Conservation (phyloP, 2,113 vertebrate species). For the Hemichromis elongatus region DNA sequence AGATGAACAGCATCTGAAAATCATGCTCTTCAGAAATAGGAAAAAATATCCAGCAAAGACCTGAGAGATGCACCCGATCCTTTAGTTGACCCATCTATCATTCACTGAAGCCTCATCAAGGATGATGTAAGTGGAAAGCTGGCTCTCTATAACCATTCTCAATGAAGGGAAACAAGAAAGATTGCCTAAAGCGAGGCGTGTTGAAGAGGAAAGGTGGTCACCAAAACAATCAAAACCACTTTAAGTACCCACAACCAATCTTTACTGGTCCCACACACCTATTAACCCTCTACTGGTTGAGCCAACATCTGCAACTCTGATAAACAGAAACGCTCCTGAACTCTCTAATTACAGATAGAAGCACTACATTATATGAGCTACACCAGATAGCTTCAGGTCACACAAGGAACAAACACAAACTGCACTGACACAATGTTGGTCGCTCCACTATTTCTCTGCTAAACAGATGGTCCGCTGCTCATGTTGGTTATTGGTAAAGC, state of each 20-base stretch:
- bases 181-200: background rate
- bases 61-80: background rate
- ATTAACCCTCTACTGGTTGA: background rate
- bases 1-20: background rate
- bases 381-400: conserved; percentile 2
- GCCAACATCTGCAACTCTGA: background rate
- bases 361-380: background rate
- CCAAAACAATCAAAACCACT: background rate
- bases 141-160: background rate
- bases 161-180: fast-evolving
- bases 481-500: background rate
- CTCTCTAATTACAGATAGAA: background rate
- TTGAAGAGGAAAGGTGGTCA: background rate
- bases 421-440: background rate
- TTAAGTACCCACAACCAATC: background rate
- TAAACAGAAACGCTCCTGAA: conserved; percentile 13
- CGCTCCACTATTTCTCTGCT: background rate
- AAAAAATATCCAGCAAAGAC: background rate
- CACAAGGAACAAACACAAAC: background rate
- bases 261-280: background rate
- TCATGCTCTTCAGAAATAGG: background rate
- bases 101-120: background rate
- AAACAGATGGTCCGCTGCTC: conserved; percentile 26
- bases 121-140: background rate
- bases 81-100: background rate